Evolutionary conservation across 2,797 vertebrate genomes (phyloP), one percentile per base, ranked within the genome.

Genomic region (Peromyscus attwateri): DNA sequence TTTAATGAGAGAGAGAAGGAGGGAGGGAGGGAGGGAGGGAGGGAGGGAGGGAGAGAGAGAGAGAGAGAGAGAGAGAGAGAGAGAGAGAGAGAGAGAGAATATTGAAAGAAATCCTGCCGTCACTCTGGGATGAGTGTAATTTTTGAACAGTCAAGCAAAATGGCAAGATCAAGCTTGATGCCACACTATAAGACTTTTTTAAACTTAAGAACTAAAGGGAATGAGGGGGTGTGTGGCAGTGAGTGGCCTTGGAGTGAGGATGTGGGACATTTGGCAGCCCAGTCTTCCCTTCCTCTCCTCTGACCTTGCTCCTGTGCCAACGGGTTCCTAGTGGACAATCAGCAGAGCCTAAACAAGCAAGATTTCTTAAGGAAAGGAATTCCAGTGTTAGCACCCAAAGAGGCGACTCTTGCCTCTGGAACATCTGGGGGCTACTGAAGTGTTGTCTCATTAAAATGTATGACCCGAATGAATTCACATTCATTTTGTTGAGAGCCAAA

Each of bases 391-490:
- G 46, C 79, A 75, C 43, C 55, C 43, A 75, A 76, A 93, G 93
- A 81, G 71, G 6, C 77, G 95, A 91, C 16, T 92, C 81, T 95
- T 92, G 64, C 84, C 31, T 96, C 82, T 94, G 71, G 23, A 90
- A 88, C 3, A 1, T 90, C 95, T 75, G 73, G 92, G 87, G 92
- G 64, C 81, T 70, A 81, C 75, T 96, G 49, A 97, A 92, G 83
- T 90, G 57, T 93, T 93, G 62, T 89, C 94, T 96, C 88, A 96
- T 97, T 97, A 97, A 97, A 97, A 97, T 97, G 73, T 92, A 97
- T 97, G 87, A 80, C 95, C 70, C 55, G 87, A 97, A 91, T 97
- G 96, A 97, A 97, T 97, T 97, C 95, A 79, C 68, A 77, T 96
- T 95, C 81, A 91, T 96, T 97, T 93, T 8, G 6, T 95, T 80